Evolutionary conservation across 2,113 vertebrate genomes (phyloP), one percentile per base, ranked within the genome.

Genomic region (Rousettus leschenaultii): DNA sequence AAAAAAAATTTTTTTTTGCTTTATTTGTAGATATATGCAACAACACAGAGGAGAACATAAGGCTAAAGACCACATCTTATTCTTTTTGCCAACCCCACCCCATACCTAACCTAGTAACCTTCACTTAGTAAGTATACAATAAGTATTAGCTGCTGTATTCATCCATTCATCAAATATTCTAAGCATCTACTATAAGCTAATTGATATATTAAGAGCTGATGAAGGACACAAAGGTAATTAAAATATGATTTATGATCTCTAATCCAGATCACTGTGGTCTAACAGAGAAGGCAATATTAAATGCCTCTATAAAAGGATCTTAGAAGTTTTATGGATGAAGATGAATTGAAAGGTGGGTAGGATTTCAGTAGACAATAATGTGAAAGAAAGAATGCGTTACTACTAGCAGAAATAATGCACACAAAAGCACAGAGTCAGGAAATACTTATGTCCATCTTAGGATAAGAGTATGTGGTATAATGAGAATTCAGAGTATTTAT

Each of bases 161-260:
- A 40, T 43, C 89, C 66, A 65, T 66, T 96, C 83, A 59, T 73
- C 61, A 88, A 86, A 66, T 38, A 84, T 55, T 78, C 86, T 66
- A 89, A 94, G 68, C 7, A 68, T 66, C 63, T 63, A 33, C 51
- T 70, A 26, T 92, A 75, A 86, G 89, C 48, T 89, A 86, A 92
- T 80, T 87, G 90, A 95, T 82, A 38, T 66, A 48, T 65, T 85
- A 22, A 63, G 43, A 93, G 14, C 74, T 89, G 55, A 89, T 66
- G 59, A 95, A 89, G 57, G 63, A 93, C 83, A 86, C 57, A 30
- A 59, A 57, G 33, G 51, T 91, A 38, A 95, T 95, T 96, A 86
- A 95, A 96, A 30, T 79, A 82, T 83, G 73, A 91, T 57, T 94
- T 91, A 96, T 90, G 86, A 51, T 70, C 53, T 93, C 51, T 51